A percentile compares a stretch with the other conserved stretches of the same genome.
phyloP scores from a whole-genome alignment of 2,113 vertebrate species.

The Dipodomys ordii region DNA sequence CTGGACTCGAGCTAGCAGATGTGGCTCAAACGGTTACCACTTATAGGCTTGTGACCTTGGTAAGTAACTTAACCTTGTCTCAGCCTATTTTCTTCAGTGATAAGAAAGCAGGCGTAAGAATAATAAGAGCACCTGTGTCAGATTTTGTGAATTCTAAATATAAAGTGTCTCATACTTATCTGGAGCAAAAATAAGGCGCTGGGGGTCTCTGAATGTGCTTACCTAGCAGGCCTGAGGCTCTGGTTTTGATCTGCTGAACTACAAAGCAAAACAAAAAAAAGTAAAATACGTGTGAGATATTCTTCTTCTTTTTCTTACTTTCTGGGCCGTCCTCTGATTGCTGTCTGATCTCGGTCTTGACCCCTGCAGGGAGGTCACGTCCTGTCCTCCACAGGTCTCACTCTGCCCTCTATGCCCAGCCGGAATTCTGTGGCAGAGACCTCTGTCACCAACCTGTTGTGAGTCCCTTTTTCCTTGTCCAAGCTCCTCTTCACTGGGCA shows the following conservation, averaged over 20 bases:
- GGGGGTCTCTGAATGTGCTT: neutral
- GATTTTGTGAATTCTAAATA: neutral
- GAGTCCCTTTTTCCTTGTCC: constrained; percentile 82
- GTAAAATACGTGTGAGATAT: neutral
- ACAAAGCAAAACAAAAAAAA: neutral
- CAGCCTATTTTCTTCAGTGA: constrained; percentile 40
- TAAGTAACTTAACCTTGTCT: constrained; percentile 14
- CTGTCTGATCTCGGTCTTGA: constrained; percentile 49
- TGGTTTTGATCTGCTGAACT: neutral
- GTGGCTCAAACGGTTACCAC: neutral
- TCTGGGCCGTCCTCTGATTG: neutral
- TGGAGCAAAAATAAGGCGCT: neutral
- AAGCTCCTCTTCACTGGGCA: neutral
- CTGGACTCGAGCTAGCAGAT: constrained; percentile 20
- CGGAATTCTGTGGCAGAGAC: constrained; percentile 94
- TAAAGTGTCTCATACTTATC: neutral
- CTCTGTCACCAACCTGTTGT: constrained; percentile 97
- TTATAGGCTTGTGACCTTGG: neutral
- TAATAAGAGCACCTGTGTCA: neutral
- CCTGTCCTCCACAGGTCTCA: constrained; percentile 92
- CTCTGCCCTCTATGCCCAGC: constrained; percentile 96
- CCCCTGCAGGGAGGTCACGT: constrained; percentile 93
- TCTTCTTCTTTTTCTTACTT: constrained; percentile 34
- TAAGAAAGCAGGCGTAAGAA: constrained; percentile 28
- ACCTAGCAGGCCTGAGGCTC: neutral